Base-by-base conservation (phyloP, 2,113 vertebrate genomes). In the Mormyrus iriodes region DNA sequence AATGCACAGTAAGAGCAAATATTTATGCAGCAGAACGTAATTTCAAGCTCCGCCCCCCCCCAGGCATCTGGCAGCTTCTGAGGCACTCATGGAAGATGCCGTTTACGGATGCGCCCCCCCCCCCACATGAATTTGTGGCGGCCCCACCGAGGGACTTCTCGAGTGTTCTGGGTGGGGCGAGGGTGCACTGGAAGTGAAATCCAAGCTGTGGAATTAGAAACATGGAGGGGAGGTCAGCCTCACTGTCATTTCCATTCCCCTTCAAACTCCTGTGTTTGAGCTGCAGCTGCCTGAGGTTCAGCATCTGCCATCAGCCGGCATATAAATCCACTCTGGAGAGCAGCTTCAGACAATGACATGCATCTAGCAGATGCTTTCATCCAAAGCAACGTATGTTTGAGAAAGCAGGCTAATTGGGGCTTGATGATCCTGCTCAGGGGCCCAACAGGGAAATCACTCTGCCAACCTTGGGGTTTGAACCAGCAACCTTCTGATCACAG, bases 1-100 rank as follows among this genome's bases (percentile, higher is more conserved):
- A 90, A 90, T 90, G 89, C 87, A 85, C 93, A 92, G 79, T 42
- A 89, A 90, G 82, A 35, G 85, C 91, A 92, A 92, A 93, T 93
- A 92, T 93, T 93, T 92, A 92, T 87, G 90, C 88, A 90, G 91
- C 46, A 86, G 65, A n/a, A 49, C 27, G 44, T 85, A 15, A 87
- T 89, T 85, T 90, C 46, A 44, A 86, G 76, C 85, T 90, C 88
- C 79, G 88, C 90, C 90, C 84, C 89, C 52, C 46, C n/a, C n/a
- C 44, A 19, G 27, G 48, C n/a, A 51, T 85, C 83, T 85, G 83
- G 83, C 46, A 27, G 35, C 31, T 76, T 76, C 31, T 17, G 73
- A 76, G 73, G 73, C 13, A 39, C 35, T 15, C 17, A 6, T 15
- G 9, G 35, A 76, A 39, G 69, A 35, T 5, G 31, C 13, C 69